Conservation (phyloP, 2,113 vertebrate genomes). For the Tretioscincus oriximinensis region DNA sequence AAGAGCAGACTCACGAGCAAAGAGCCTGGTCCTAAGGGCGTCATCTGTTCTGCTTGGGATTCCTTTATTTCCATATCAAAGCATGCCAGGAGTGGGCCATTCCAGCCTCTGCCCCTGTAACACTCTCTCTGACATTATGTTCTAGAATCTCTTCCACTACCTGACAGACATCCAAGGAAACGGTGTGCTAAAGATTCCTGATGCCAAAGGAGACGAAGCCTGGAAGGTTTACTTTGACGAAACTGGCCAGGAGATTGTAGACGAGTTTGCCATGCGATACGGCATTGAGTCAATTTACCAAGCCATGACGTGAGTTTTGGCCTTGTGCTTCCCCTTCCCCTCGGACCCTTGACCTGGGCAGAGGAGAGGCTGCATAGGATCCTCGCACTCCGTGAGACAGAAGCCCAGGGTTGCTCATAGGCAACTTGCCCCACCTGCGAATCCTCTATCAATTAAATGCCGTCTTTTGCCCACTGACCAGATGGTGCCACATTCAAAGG, state of each 20-base stretch:
- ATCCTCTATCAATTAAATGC: too few species aligned
- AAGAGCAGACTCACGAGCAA: too few species aligned
- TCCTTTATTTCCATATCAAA: too few species aligned
- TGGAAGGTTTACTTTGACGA: slow-evolving; percentile 99
- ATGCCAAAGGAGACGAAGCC: slow-evolving; percentile 90
- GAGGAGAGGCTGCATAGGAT: background rate
- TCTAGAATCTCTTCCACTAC: slow-evolving; percentile 95
- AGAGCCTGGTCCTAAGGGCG: background rate
- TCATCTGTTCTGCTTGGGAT: too few species aligned
- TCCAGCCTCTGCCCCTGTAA: too few species aligned
- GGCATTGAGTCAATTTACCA: slow-evolving; percentile 98
- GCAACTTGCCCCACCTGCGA: too few species aligned
- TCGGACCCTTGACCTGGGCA: background rate
- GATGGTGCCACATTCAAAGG: too few species aligned
- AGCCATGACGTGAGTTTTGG: slow-evolving; percentile 93
- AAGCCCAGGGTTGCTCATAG: background rate
- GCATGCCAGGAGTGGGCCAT: too few species aligned
- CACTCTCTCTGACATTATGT: background rate
- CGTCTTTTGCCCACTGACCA: too few species aligned
- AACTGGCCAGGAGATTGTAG: slow-evolving; percentile 93
- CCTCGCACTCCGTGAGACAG: too few species aligned
- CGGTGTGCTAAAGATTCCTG: slow-evolving; percentile 90
- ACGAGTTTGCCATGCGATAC: slow-evolving; percentile 98
- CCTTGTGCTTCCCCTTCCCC: background rate
- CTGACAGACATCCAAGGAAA: slow-evolving; percentile 89